These are phyloP conservation scores for Triplophysa yarkandensis DNA, from an alignment of 2,797 vertebrate genomes.

Conservation along the genomic window DNA sequence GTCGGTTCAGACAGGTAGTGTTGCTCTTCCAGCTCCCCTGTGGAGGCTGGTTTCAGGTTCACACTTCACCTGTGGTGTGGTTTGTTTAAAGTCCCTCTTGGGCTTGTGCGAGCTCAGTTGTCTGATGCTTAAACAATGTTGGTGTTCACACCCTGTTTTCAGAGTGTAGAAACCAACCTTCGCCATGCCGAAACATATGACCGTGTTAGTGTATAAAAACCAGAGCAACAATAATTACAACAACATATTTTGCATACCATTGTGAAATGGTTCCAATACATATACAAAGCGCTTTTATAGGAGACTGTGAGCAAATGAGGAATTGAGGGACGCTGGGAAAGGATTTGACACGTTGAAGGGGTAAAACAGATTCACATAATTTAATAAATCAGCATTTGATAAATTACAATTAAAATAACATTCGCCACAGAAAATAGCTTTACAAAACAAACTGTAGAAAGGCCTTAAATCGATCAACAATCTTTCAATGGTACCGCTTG, in stretches of 20 bases:
- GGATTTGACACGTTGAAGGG: slow-evolving; percentile 3
- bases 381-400: slow-evolving; percentile 77
- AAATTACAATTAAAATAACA: slow-evolving; percentile 75
- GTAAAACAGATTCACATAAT: slow-evolving; percentile 63
- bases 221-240: not conserved
- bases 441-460: slow-evolving; percentile 75
- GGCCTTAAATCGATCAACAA: slow-evolving; percentile 65
- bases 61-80: slow-evolving; percentile 7
- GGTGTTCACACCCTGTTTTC: slow-evolving; percentile 24
- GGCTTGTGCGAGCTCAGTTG: slow-evolving; percentile 19
- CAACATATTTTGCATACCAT: slow-evolving; percentile 20
- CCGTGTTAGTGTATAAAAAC: not conserved
- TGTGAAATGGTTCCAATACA: not conserved
- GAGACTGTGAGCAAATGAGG: not conserved
- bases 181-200: not conserved
- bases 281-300: not conserved
- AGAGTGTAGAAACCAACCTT: slow-evolving; percentile 3
- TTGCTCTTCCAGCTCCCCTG: slow-evolving; percentile 7
- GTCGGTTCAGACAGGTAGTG: slow-evolving; percentile 4
- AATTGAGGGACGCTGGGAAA: not conserved
- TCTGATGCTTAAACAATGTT: slow-evolving; percentile 24
- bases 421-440: slow-evolving; percentile 75
- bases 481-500: slow-evolving; percentile 50
- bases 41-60: slow-evolving; percentile 45
- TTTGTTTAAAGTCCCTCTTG: slow-evolving; percentile 20